Evolutionary conservation across 2,888 invertebrate species (phyloP).

Genomic region (Drosophila falleni): DNA sequence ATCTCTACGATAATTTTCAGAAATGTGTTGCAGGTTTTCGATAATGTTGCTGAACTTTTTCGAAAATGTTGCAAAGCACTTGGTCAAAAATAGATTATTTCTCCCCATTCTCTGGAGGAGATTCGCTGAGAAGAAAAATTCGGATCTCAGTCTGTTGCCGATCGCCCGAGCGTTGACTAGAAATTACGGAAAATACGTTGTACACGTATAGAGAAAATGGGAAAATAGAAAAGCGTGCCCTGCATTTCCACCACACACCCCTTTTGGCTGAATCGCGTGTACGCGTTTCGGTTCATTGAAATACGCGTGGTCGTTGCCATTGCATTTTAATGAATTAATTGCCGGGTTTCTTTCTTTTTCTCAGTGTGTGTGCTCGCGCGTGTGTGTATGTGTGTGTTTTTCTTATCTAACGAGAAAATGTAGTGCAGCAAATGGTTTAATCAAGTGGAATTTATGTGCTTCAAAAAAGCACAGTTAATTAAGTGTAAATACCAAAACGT

Average conservation of each 20-base stretch:
- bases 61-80: conserved; percentile 57
- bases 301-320: conserved; percentile 64
- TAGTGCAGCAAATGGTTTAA: conserved; percentile 80
- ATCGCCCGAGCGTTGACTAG: conserved; percentile 60
- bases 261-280: conserved; percentile 36
- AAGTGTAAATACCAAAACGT: conserved; percentile 70
- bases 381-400: conserved; percentile 15
- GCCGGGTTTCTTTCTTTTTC: conserved; percentile 37
- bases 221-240: conserved; percentile 70
- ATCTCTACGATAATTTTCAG: conserved; percentile 16
- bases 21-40: conserved; percentile 37
- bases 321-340: conserved; percentile 78
- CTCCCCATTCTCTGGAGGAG: conserved; percentile 34
- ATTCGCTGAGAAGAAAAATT: conserved; percentile 28
- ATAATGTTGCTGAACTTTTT: conserved; percentile 63
- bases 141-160: conserved; percentile 58
- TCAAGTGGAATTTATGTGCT: conserved; percentile 82
- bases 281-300: conserved; percentile 59
- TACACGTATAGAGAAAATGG: conserved; percentile 22
- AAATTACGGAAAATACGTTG: conserved; percentile 31
- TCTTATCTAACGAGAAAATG: conserved; percentile 51
- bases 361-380: conserved; percentile 4
- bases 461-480: conserved; percentile 74
- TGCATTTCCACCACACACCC: conserved; percentile 29
- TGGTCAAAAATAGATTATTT: conserved; percentile 69